Evolutionary conservation across 2,113 vertebrate species (phyloP).

Genomic region (Sander vitreus): DNA sequence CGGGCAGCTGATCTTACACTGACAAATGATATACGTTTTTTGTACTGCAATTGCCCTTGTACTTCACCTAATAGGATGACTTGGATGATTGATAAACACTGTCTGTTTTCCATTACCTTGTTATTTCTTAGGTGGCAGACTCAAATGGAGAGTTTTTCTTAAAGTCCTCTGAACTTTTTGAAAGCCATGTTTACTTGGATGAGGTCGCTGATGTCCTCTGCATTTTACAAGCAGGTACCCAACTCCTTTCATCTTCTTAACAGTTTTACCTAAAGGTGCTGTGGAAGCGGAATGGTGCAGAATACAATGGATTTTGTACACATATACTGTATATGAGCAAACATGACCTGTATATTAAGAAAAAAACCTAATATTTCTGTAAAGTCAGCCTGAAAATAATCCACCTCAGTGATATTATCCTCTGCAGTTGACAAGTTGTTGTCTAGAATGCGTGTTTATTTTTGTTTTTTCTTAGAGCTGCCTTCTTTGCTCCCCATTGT

Average conservation of each 20-base stretch:
- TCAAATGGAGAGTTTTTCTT: conserved; percentile 95
- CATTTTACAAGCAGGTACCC: conserved; percentile 97
- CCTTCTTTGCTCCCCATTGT: conserved; percentile 94
- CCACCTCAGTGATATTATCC: not conserved
- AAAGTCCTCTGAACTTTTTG: conserved; percentile 97
- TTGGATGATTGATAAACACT: not conserved
- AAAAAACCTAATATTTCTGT: not conserved
- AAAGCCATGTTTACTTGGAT: conserved; percentile 96
- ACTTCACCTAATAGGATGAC: not conserved
- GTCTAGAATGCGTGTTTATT: conserved; percentile 2
- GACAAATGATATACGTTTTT: not conserved
- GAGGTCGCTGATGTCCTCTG: conserved; percentile 99
- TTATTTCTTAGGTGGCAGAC: conserved; percentile 89
- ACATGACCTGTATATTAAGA: not conserved
- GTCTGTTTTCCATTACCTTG: not conserved
- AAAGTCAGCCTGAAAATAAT: not conserved
- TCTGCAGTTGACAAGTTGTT: not conserved
- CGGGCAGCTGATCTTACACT: conserved; percentile 1
- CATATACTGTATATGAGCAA: not conserved
- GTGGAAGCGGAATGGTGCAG: not conserved
- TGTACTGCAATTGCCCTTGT: not conserved
- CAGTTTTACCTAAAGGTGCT: not conserved
- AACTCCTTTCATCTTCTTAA: not conserved
- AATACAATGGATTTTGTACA: not conserved
- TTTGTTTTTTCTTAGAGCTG: conserved; percentile 84